These are phyloP conservation scores for Ameiurus melas DNA, from an alignment of 2,113 vertebrate genomes.

Conservation along the genomic window DNA sequence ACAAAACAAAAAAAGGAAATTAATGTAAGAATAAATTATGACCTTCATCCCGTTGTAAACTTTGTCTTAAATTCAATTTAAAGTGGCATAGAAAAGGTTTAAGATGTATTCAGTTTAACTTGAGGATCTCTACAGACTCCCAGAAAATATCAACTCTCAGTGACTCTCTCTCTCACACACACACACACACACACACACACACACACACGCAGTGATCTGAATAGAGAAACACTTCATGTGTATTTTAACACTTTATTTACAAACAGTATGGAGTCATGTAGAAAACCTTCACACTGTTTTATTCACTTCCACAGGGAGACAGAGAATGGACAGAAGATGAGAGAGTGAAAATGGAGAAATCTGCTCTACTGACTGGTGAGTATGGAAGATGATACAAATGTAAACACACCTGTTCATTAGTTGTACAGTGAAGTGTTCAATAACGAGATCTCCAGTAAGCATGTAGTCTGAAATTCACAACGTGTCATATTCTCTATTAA, in stretches of 20 bases:
- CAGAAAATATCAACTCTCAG: too few relatives aligned
- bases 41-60: too few relatives aligned
- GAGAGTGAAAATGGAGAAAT: neutral
- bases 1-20: too few relatives aligned
- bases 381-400: neutral
- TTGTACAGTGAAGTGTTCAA: neutral
- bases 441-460: neutral
- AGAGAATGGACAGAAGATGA: neutral
- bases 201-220: neutral
- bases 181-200: too few relatives aligned
- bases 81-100: too few relatives aligned
- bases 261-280: neutral
- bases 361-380: neutral
- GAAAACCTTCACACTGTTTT: neutral
- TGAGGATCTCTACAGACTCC: too few relatives aligned
- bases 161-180: too few relatives aligned
- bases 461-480: neutral
- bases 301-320: neutral
- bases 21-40: too few relatives aligned
- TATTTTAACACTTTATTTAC: conserved; percentile 6
- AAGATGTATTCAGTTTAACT: too few relatives aligned
- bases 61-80: too few relatives aligned
- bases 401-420: neutral
- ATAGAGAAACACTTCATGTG: neutral
- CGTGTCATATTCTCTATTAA: neutral